Base-by-base conservation (phyloP, 2,888 invertebrate genomes). In the Hemistola chrysoprasaria region DNA sequence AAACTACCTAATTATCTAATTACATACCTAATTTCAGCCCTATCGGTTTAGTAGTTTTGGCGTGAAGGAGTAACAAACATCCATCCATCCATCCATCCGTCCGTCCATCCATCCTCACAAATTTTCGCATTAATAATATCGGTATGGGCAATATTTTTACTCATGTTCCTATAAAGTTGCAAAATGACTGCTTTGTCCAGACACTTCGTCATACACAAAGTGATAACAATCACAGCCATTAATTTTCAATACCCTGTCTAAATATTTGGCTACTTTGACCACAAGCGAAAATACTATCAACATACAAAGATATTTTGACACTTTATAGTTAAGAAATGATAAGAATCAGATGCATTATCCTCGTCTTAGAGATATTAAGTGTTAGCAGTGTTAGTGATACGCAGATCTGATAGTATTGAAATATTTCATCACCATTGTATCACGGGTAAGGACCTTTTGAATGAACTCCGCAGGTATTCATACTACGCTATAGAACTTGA, bases 341-440 rank as follows among this genome's bases (percentile, higher is more conserved):
- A 72, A 72, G 71, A 59, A 54, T 58, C 56, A 62, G 59, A 58
- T 56, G 60, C 54, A 59, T 67, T 63, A 53, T 38, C 25, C n/a
- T n/a, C n/a, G n/a, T n/a, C n/a, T 54, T 60, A 53, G 49, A 40
- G n/a, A 56, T 64, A 67, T 3, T n/a, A 16, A 3, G 16, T 16
- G 4, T 66, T 60, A 56, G 59, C 64, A 65, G 61, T 62, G 57
- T 59, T 57, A 66, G 57, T 64, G 54, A 56, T 53, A 59, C 50
- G 61, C 60, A 60, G 68, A 75, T 73, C 58, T 51, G 81, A 82
- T 84, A 82, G 57, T 62, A 77, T 82, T 78, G 72, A 72, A 57
- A 53, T 58, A 65, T 77, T 71, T 77, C 71, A 68, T 65, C 63
- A 63, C 67, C 42, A 70, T 80, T 80, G 71, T 80, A 65, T 40